A percentile compares a stretch with the other conserved stretches of the same genome.
phyloP scores from a whole-genome alignment of 2,888 invertebrate species.

The Amphipyra berbera region DNA sequence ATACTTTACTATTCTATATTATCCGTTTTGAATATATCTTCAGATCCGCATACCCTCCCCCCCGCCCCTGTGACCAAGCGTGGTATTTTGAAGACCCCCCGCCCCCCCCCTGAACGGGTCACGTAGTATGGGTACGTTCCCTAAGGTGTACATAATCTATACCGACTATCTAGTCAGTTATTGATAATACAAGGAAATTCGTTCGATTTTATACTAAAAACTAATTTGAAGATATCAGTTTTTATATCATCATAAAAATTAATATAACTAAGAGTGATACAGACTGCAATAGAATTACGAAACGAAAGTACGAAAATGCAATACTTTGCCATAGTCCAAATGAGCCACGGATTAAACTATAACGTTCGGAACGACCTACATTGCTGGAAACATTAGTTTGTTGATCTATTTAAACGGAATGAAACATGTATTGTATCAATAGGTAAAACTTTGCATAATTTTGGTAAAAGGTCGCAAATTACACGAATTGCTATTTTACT shows the following conservation, averaged over 20 bases:
- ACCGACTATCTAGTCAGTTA: neutral
- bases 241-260: neutral
- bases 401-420: conserved; percentile 44
- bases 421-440: conserved; percentile 41
- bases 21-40: too few relatives aligned
- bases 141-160: too few relatives aligned
- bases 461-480: conserved; percentile 5
- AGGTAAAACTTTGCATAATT: conserved; percentile 1
- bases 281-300: conserved; percentile 6
- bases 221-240: neutral
- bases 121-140: too few relatives aligned
- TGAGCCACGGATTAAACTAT: conserved; percentile 44
- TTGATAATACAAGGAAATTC: conserved; percentile 27
- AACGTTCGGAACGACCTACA: conserved; percentile 46
- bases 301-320: conserved; percentile 9
- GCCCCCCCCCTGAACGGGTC: too few relatives aligned
- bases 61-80: too few relatives aligned
- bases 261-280: neutral
- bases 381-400: conserved; percentile 27
- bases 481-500: neutral
- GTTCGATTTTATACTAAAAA: neutral
- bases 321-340: conserved; percentile 24
- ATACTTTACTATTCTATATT: too few relatives aligned
- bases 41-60: too few relatives aligned
- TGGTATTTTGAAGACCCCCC: too few relatives aligned